Evolutionary conservation across 2,113 vertebrate genomes (phyloP).

Genomic region (Crotophaga sulcirostris): DNA sequence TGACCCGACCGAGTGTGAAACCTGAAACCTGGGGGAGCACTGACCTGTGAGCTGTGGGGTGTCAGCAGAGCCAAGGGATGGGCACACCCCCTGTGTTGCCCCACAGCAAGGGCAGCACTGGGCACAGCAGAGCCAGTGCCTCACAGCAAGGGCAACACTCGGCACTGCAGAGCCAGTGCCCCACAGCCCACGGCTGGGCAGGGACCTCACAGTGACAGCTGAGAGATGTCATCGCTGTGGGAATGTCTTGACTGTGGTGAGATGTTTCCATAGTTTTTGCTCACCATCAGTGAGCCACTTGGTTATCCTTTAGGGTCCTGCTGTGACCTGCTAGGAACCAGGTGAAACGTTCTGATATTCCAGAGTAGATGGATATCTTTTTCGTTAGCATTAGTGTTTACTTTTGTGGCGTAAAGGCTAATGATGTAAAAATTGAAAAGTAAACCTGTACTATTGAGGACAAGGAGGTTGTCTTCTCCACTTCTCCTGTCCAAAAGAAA

Average conservation of each 20-base stretch:
- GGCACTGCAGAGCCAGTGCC: background rate
- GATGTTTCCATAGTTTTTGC: background rate
- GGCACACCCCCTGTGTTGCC: no score
- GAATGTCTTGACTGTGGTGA: background rate
- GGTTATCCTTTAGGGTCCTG: background rate
- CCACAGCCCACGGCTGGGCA: background rate
- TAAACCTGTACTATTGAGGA: background rate
- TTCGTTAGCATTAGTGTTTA: background rate
- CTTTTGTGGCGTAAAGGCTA: background rate
- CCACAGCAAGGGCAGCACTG: background rate
- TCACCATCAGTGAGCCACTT: background rate
- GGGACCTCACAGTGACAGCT: background rate
- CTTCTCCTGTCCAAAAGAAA: background rate
- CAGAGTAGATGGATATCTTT: background rate
- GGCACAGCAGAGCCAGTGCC: background rate
- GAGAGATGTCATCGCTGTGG: background rate
- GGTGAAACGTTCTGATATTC: background rate
- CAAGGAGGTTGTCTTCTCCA: background rate
- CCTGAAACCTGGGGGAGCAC: background rate
- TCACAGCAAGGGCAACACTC: background rate
- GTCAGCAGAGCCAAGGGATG: background rate
- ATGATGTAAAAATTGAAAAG: background rate
- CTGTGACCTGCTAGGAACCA: background rate
- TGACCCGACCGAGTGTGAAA: background rate
- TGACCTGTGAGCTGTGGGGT: background rate